Conservation (phyloP, 2,888 invertebrate species). For the Pammene fasciana region DNA sequence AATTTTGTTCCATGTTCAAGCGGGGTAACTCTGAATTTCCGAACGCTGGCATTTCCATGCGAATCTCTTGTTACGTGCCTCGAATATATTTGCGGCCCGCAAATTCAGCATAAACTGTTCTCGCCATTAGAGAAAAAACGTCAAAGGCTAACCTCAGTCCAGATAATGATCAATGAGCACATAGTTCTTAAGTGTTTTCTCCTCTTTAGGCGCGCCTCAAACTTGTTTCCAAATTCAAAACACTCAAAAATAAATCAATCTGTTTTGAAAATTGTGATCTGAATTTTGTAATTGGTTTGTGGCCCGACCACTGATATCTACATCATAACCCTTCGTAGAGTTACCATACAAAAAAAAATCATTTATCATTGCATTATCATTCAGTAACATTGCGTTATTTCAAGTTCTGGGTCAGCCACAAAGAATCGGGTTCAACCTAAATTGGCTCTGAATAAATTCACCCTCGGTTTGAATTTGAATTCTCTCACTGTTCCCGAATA, state of each 20-base stretch:
- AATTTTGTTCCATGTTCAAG: conserved; percentile 21
- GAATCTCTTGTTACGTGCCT: conserved; percentile 34
- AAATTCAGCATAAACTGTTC: conserved; percentile 26
- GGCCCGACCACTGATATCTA: too few species aligned
- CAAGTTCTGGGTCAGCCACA: neutral
- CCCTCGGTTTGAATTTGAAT: conserved; percentile 22
- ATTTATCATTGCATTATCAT: too few species aligned
- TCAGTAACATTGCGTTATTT: neutral
- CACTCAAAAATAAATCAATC: too few species aligned
- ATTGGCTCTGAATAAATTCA: conserved; percentile 35
- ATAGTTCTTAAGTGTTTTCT: neutral
- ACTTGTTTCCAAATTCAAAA: too few species aligned
- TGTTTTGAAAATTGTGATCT: too few species aligned
- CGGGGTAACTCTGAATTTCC: conserved; percentile 27
- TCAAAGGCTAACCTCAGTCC: neutral
- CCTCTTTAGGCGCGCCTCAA: too few species aligned
- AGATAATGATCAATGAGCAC: neutral
- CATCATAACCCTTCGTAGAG: too few species aligned
- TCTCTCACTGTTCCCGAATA: conserved; percentile 11
- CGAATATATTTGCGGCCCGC: conserved; percentile 30
- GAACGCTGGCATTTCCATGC: conserved; percentile 28
- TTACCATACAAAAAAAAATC: neutral
- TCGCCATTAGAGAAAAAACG: conserved; percentile 6
- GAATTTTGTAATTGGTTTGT: too few species aligned
- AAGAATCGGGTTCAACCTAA: conserved; percentile 27